Base-by-base conservation (phyloP, 2,113 vertebrate species). In the Otus sunia region DNA sequence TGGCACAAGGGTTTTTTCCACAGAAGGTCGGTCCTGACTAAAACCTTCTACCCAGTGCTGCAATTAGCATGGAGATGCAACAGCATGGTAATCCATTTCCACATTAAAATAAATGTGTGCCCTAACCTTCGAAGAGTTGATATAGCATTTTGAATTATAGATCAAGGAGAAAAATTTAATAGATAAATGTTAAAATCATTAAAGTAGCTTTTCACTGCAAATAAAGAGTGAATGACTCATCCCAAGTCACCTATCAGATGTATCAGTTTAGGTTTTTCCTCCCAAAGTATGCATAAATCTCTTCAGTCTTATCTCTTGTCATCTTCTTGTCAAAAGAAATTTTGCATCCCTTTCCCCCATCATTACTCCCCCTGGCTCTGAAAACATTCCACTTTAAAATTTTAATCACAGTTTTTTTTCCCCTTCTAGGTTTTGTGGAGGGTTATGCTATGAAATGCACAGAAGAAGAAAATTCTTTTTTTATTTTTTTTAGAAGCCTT, bases 381-480 rank as follows among this genome's bases (percentile, higher is more conserved):
- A 96, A 98, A 97, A 97, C 88, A 96, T 84, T 97, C 86, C 84
- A 86, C 93, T 98, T 98, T 82, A 98, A 98, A 98, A 97, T 98
- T 97, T 97, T 96, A 97, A 97, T 97, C 93, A 94, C 45, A 91
- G 1, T 1, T 15, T 7, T 25, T 53, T 71, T 95, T 91, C 80
- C 43, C 19, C 39, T 77, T 73, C 59, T 39, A 64, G 58, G 83
- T 94, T 97, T 97, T 49, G 21, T 81, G 82, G 53, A 92, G 29
- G 14, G 37, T 95, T 98, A 95, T 95, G 68, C 63, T 93, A 92
- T 74, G 64, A 95, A 96, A 83, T 63, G 73, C 76, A 95, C 50
- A 95, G 84, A 93, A 74, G 69, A 81, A 8, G 25, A 80, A 68
- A 55, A 50, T 91, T 74, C 39, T 41, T 13, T 41, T 41, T 18